Evolutionary conservation across 2,113 vertebrate species (phyloP).

Genomic region (Erpornis zantholeuca): DNA sequence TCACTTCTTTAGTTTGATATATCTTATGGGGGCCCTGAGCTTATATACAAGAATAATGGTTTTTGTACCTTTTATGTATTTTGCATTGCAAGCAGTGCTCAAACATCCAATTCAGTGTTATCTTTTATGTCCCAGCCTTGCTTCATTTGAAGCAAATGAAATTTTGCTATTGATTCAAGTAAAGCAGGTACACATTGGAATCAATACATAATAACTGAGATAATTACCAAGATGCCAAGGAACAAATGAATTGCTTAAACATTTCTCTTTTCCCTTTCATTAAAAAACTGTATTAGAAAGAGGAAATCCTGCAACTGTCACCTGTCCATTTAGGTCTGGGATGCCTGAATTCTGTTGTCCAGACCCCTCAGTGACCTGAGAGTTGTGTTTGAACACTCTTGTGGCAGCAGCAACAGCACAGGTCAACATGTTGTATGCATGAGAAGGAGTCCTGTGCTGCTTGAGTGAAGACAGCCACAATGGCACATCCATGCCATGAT

Average conservation of each 20-base stretch:
- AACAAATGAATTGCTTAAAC: neutral
- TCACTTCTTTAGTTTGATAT: neutral
- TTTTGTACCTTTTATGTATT: neutral
- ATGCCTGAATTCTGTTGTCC: neutral
- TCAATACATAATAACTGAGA: neutral
- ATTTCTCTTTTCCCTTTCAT: neutral
- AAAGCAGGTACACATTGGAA: neutral
- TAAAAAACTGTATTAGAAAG: neutral
- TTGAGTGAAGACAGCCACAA: accelerated
- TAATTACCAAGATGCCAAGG: neutral
- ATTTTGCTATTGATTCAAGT: neutral
- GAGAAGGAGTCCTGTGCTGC: neutral
- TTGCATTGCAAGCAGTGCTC: neutral
- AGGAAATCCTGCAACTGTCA: neutral
- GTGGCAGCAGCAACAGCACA: neutral
- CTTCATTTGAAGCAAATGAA: neutral
- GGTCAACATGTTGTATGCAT: accelerated
- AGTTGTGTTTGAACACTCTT: neutral
- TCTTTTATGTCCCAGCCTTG: neutral
- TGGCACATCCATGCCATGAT: accelerated
- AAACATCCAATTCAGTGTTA: neutral
- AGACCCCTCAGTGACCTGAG: neutral
- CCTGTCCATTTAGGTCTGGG: neutral
- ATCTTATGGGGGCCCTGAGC: neutral
- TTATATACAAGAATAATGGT: neutral